phyloP scores from a whole-genome alignment of 2,888 invertebrate species.

The Hemicrepidius hirtus region DNA sequence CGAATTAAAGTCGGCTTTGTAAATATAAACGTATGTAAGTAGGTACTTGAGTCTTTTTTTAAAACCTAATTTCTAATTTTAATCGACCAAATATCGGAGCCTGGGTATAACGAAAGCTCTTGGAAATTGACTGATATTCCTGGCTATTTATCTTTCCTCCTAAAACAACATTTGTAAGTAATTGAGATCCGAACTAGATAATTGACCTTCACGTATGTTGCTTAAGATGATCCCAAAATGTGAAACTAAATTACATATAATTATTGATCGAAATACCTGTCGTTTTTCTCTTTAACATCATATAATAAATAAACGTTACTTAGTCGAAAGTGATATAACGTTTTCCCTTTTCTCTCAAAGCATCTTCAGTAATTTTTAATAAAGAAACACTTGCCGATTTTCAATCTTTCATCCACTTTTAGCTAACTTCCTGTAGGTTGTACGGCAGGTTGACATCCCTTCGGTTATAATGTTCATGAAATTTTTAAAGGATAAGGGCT shows the following conservation, averaged over 20 bases:
- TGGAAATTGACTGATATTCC: too few species aligned
- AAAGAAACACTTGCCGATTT: constrained; percentile 2
- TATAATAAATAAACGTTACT: background rate
- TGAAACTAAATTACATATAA: too few species aligned
- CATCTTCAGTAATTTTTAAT: constrained; percentile 12
- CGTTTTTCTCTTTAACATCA: background rate
- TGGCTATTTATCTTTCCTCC: too few species aligned
- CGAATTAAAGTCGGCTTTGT: constrained; percentile 35
- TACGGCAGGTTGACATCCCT: constrained; percentile 8
- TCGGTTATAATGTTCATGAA: background rate
- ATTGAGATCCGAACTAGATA: too few species aligned
- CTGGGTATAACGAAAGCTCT: too few species aligned
- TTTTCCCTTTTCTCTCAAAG: background rate
- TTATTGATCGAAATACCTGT: too few species aligned
- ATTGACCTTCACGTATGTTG: too few species aligned
- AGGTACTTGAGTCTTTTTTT: too few species aligned
- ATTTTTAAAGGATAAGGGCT: constrained; percentile 4
- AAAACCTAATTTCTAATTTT: too few species aligned
- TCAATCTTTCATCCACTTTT: constrained; percentile 21
- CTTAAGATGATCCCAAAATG: too few species aligned
- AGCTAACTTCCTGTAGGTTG: background rate
- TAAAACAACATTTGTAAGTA: too few species aligned
- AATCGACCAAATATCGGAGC: too few species aligned
- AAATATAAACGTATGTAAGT: constrained; percentile 11
- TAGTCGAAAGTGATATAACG: background rate